A percentile compares a stretch with the other conserved stretches of the same genome.
These are phyloP conservation scores for Buceros bicornis DNA, from an alignment of 2,797 vertebrate genomes.

Conservation along the genomic window DNA sequence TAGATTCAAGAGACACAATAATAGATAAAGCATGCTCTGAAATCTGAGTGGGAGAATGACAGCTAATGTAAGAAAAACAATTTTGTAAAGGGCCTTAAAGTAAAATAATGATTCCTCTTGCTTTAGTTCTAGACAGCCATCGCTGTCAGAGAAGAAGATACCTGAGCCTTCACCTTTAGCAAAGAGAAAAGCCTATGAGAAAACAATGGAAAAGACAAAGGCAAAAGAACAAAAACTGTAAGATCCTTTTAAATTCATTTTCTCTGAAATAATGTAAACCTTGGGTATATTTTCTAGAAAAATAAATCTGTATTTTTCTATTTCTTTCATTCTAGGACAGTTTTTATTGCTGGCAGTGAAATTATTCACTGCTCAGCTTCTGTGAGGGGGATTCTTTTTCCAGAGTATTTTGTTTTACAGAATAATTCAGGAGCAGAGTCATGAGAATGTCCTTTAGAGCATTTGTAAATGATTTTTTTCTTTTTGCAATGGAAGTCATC, in stretches of 20 bases:
- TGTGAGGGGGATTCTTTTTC: neutral
- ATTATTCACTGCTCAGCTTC: neutral
- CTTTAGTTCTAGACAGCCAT: constrained; percentile 85
- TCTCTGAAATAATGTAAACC: neutral
- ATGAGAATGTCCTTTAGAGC: neutral
- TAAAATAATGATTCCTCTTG: constrained; percentile 30
- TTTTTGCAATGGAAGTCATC: neutral
- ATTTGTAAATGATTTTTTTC: neutral
- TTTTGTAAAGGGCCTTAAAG: constrained; percentile 12
- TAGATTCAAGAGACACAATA: neutral
- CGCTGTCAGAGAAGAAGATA: constrained; percentile 85
- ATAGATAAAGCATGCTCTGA: neutral
- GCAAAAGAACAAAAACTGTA: constrained; percentile 92
- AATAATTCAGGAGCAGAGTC: neutral
- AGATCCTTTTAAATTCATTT: constrained; percentile 69
- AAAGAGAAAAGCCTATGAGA: constrained; percentile 88
- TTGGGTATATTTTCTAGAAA: neutral
- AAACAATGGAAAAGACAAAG: constrained; percentile 84
- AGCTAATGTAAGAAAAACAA: neutral
- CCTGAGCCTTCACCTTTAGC: constrained; percentile 89
- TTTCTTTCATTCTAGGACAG: neutral
- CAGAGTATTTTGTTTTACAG: neutral
- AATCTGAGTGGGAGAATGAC: neutral
- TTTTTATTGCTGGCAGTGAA: neutral
- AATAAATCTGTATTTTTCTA: neutral